Conservation (phyloP, 2,113 vertebrate species). For the Grammomys dolichurus region DNA sequence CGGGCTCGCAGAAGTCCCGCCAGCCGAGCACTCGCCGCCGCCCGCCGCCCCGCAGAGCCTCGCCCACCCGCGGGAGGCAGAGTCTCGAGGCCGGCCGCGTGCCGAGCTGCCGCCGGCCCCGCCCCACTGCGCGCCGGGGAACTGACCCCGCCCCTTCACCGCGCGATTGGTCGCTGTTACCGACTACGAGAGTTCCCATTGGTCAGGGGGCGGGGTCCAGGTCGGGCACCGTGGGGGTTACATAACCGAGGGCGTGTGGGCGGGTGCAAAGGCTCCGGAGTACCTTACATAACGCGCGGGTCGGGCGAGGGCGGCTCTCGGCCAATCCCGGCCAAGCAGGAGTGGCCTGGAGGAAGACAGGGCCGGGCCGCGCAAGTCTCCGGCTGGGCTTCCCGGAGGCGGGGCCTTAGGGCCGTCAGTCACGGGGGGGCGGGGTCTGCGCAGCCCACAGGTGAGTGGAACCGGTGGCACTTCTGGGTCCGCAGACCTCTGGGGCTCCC, state of each 20-base stretch:
- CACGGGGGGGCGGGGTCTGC: background rate
- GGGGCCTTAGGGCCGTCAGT: background rate
- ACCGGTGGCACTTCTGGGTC: background rate
- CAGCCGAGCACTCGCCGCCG: background rate
- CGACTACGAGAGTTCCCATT: fast-evolving
- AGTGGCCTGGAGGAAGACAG: fast-evolving
- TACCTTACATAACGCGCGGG: slow-evolving; percentile 85
- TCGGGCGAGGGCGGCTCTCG: background rate
- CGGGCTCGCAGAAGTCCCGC: background rate
- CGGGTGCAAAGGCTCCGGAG: background rate
- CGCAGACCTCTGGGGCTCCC: background rate
- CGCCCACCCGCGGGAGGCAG: background rate
- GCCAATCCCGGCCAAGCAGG: slow-evolving; percentile 16
- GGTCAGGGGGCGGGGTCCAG: slow-evolving; percentile 67
- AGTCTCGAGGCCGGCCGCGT: slow-evolving; percentile 62
- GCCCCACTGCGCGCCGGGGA: slow-evolving; percentile 41
- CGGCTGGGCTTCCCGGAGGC: fast-evolving
- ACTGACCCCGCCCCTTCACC: background rate
- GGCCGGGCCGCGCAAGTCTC: fast-evolving
- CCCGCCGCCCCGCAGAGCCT: background rate
- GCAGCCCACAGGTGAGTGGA: background rate
- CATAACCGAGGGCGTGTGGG: background rate
- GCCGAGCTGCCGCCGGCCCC: background rate
- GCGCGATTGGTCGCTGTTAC: background rate
- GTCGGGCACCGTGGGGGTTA: background rate